A percentile compares a stretch with the other conserved stretches of the same genome.
Conservation (phyloP, 2,797 vertebrate genomes). For the Dermochelys coriacea region DNA sequence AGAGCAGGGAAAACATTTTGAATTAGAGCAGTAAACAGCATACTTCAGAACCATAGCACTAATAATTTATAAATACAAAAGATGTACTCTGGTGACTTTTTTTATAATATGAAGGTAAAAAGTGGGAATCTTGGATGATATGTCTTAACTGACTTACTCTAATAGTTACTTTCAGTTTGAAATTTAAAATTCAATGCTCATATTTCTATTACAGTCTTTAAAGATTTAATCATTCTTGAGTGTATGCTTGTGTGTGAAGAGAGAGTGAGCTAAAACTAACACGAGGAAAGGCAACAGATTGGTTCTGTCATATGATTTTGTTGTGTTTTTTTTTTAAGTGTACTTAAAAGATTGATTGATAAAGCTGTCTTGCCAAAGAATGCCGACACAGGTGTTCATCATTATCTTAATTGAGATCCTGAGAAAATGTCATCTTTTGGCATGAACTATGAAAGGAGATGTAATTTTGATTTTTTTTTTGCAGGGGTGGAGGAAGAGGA, state of each 20-base stretch:
- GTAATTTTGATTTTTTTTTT: conserved; percentile 61
- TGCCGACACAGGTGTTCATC: conserved; percentile 84
- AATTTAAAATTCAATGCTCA: conserved; percentile 77
- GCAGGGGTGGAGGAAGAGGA: conserved; percentile 16
- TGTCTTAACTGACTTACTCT: conserved; percentile 73
- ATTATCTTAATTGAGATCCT: conserved; percentile 84
- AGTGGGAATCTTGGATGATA: conserved; percentile 16
- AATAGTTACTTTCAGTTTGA: conserved; percentile 76
- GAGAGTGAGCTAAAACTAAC: conserved; percentile 58
- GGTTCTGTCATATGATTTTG: conserved; percentile 75
- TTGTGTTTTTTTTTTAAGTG: conserved; percentile 65
- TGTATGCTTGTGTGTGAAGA: background rate
- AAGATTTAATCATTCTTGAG: conserved; percentile 73
- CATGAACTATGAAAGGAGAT: conserved; percentile 75
- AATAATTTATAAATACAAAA: background rate
- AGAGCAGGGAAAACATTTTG: background rate
- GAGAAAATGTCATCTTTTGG: conserved; percentile 81
- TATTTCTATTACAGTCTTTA: conserved; percentile 72
- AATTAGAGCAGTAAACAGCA: background rate
- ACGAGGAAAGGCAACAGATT: conserved; percentile 80
- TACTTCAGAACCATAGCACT: background rate
- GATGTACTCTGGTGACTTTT: conserved; percentile 5
- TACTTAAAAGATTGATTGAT: conserved; percentile 86
- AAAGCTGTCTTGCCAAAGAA: conserved; percentile 81
- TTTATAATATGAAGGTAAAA: conserved; percentile 19